Conservation (phyloP, 2,113 vertebrate species). For the Rissa tridactyla region DNA sequence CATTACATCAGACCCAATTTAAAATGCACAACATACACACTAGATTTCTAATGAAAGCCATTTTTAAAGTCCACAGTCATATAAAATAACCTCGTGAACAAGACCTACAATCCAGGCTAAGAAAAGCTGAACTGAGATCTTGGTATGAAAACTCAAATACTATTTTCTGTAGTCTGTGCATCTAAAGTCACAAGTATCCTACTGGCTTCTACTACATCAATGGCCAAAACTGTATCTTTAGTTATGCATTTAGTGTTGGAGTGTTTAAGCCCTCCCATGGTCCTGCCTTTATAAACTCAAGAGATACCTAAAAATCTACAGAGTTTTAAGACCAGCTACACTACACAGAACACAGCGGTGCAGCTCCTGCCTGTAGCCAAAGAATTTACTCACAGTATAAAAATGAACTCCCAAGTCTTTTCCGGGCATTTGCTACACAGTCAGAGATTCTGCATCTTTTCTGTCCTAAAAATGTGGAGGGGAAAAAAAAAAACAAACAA, state of each 20-base stretch:
- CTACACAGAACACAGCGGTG: not conserved
- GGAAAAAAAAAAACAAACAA: too few species aligned
- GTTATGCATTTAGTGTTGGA: not conserved
- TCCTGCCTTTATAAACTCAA: not conserved
- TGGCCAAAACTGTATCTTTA: not conserved
- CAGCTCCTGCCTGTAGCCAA: not conserved
- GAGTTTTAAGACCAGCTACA: not conserved
- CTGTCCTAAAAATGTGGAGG: not conserved
- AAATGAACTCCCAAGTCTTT: not conserved
- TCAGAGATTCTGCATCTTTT: not conserved
- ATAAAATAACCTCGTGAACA: too few species aligned
- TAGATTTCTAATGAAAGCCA: not conserved
- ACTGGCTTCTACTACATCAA: not conserved
- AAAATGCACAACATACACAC: not conserved
- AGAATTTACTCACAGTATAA: not conserved
- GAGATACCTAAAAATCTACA: not conserved
- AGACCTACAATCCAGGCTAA: too few species aligned
- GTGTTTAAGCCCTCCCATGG: not conserved
- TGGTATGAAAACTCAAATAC: rapidly evolving
- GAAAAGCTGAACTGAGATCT: not conserved
- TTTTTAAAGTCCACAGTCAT: not conserved
- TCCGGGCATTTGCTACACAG: not conserved
- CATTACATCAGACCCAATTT: not conserved
- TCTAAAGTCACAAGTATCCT: not conserved
- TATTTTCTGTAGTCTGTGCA: not conserved